Evolutionary conservation across 2,888 invertebrate species (phyloP).

Genomic region (Gibbula magus): DNA sequence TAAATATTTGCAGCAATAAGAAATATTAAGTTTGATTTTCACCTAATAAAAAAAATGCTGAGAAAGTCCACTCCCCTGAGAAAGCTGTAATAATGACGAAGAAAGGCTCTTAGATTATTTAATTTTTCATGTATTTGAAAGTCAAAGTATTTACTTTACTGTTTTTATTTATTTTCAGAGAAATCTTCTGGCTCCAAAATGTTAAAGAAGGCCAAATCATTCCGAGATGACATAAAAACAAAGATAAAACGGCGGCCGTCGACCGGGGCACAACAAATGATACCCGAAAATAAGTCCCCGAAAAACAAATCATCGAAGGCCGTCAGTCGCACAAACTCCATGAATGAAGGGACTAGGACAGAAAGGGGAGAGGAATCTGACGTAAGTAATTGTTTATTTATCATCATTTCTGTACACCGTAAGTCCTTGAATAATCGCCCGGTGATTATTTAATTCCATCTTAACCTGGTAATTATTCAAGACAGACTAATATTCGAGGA

Average conservation of each 20-base stretch:
- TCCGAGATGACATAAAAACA: conserved; percentile 66
- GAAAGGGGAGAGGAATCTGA: conserved; percentile 34
- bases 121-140: too few species aligned
- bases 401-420: too few species aligned
- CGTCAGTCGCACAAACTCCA: conserved; percentile 38
- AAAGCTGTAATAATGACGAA: too few species aligned
- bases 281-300: conserved; percentile 44
- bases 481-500: too few species aligned
- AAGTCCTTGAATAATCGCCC: too few species aligned
- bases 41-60: too few species aligned
- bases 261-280: conserved; percentile 56
- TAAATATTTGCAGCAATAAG: too few species aligned
- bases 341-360: conserved; percentile 34
- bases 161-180: conserved; percentile 48
- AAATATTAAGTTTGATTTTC: too few species aligned
- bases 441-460: too few species aligned
- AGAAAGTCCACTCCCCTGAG: too few species aligned
- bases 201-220: conserved; percentile 69
- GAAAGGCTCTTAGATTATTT: too few species aligned
- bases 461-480: too few species aligned
- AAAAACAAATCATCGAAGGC: conserved; percentile 39
- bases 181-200: conserved; percentile 65
- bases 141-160: not conserved
- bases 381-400: conserved; percentile 24
- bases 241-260: conserved; percentile 64